Evolutionary conservation across 2,888 invertebrate species (phyloP).

Genomic region (Drosophila paramelanica): DNA sequence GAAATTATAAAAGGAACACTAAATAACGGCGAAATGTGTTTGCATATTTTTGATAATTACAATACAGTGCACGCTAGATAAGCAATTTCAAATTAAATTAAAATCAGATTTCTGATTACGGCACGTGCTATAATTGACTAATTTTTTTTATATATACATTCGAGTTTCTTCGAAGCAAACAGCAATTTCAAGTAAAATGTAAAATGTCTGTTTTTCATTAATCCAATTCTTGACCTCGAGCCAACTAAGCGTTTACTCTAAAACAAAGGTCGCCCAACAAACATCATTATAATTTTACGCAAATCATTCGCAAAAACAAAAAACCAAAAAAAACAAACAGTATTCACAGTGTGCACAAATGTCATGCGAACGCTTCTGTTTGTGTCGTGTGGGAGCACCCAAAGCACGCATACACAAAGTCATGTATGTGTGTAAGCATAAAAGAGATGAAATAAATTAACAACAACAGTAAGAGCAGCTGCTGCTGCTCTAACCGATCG

Average conservation of each 20-base stretch:
- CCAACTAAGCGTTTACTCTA: too few relatives aligned
- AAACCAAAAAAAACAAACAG: neutral
- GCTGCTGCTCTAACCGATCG: constrained; percentile 4
- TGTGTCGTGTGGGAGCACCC: neutral
- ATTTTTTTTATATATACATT: too few relatives aligned
- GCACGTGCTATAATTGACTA: neutral
- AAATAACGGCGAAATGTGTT: too few relatives aligned
- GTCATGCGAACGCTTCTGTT: neutral
- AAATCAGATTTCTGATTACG: neutral
- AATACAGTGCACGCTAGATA: neutral
- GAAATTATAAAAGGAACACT: too few relatives aligned
- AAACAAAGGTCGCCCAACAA: too few relatives aligned
- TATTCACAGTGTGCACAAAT: neutral
- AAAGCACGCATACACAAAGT: neutral
- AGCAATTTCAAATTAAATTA: neutral
- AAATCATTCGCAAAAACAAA: neutral
- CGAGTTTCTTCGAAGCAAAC: too few relatives aligned
- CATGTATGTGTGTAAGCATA: constrained; percentile 4
- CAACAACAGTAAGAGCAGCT: constrained; percentile 1
- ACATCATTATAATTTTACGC: neutral
- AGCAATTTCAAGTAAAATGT: too few relatives aligned
- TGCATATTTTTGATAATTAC: too few relatives aligned
- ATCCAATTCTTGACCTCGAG: neutral
- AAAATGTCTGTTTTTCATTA: neutral
- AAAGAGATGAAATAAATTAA: constrained; percentile 18